Conservation (phyloP, 1,140 invertebrate genomes). For the Drosophila willistoni region DNA sequence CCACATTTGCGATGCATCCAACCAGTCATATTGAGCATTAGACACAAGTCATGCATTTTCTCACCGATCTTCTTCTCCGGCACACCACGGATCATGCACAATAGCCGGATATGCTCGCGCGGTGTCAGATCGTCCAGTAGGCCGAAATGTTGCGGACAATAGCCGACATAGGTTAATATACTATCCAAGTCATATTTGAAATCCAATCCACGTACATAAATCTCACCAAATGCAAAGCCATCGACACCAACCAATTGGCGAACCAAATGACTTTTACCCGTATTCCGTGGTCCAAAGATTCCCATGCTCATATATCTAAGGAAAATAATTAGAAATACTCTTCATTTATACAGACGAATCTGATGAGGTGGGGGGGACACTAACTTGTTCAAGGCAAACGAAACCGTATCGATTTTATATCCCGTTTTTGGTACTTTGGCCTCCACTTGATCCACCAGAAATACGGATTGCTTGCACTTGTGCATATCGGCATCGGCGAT, state of each 20-base stretch:
- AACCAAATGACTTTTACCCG: conserved; percentile 67
- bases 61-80: conserved; percentile 51
- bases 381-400: conserved; percentile 71
- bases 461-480: conserved; percentile 62
- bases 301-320: conserved; percentile 70
- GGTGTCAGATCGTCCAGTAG: conserved; percentile 53
- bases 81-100: conserved; percentile 73
- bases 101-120: conserved; percentile 61
- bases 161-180: conserved; percentile 62
- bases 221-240: conserved; percentile 74
- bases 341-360: no score
- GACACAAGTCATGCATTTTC: conserved; percentile 65
- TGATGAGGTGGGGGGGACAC: conserved; percentile 9
- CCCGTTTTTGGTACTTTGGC: conserved; percentile 37
- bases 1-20: conserved; percentile 69
- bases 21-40: conserved; percentile 62
- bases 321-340: not conserved
- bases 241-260: conserved; percentile 63
- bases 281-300: conserved; percentile 59
- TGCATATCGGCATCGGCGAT: conserved; percentile 63
- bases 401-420: conserved; percentile 60
- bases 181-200: conserved; percentile 65
- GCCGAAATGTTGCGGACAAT: conserved; percentile 62
- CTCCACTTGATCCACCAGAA: conserved; percentile 75
- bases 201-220: conserved; percentile 66